Base-by-base conservation (phyloP, 2,113 vertebrate species). In the Gavialis gangeticus region DNA sequence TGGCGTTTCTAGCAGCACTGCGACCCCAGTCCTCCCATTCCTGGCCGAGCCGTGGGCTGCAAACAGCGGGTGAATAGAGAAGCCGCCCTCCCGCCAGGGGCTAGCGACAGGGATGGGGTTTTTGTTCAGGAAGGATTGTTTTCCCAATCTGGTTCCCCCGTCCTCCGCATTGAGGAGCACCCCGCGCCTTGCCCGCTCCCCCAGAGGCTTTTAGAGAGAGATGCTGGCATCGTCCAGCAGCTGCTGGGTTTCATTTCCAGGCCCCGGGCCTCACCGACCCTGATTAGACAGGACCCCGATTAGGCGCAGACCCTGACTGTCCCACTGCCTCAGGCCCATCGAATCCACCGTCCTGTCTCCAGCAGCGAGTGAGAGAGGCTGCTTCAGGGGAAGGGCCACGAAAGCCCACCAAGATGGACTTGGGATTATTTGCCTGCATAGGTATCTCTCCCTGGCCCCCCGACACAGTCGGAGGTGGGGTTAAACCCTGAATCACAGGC, bases 201-300 rank as follows among this genome's bases (percentile, higher is more conserved):
- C 15, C 19, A 19, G 59, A 22, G 59, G 59, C 16, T 8, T 17
- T 22, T 3, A 16, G 59, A 2, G 59, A 22, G 59, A 60, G 6
- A 2, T 22, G 5, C 59, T 3, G 59, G 8, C 18, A 22, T 16
- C 27, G 10, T 56, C 54, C 54, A 10, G 25, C 25, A 18, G 24
- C 46, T 55, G 46, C 73, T 55, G 69, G 4, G 5, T 27, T 67
- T 0, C 0, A n/a, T 25, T 55, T 13, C 78, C 3, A 0, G 0
- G 4, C 10, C 1, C 2, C 2, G 67, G 12, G 81, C 87, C 0
- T 37, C 67, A 22, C 30, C 69, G 21, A 71, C 34, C 14, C 69
- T 73, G 21, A 73, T 46, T 46, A 7, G 46, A 73, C 24, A 73
- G 69, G 34, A 46, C 19, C 2, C 4, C 17, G 30, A n/a, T 15